Conservation (phyloP, 2,888 invertebrate species). For the Volucella inflata region DNA sequence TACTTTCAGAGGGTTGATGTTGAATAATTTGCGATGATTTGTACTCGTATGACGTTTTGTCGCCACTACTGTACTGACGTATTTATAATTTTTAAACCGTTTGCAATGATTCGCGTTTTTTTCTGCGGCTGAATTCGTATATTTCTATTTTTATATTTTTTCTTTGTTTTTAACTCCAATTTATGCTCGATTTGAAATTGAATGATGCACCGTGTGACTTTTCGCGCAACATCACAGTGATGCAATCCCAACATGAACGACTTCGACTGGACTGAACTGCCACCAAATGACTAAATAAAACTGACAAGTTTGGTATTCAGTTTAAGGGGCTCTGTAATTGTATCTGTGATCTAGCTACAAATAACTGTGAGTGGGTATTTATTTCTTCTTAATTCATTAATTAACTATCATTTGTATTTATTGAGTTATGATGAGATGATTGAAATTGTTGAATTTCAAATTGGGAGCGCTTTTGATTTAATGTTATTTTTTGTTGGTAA, state of each 20-base stretch:
- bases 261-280: constrained; percentile 2
- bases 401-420: constrained; percentile 56
- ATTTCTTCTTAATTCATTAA: constrained; percentile 54
- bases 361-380: neutral
- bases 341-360: constrained; percentile 2
- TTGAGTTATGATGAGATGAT: constrained; percentile 44
- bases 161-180: neutral
- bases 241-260: constrained; percentile 59
- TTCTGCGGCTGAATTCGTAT: neutral
- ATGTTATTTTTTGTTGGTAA: neutral
- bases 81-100: constrained; percentile 62
- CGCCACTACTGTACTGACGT: constrained; percentile 56
- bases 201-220: constrained; percentile 11
- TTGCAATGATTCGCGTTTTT: constrained; percentile 11
- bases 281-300: too few relatives aligned
- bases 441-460: constrained; percentile 31
- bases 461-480: constrained; percentile 1
- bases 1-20: too few relatives aligned
- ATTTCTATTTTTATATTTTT: neutral
- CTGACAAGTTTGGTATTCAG: constrained; percentile 28
- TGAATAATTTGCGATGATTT: neutral
- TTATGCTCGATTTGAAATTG: constrained; percentile 3
- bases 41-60: neutral
- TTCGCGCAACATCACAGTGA: constrained; percentile 38
- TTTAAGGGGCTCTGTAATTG: constrained; percentile 20